These are phyloP conservation scores for Euclidia mi DNA, from an alignment of 2,888 invertebrate species.

Conservation along the genomic window DNA sequence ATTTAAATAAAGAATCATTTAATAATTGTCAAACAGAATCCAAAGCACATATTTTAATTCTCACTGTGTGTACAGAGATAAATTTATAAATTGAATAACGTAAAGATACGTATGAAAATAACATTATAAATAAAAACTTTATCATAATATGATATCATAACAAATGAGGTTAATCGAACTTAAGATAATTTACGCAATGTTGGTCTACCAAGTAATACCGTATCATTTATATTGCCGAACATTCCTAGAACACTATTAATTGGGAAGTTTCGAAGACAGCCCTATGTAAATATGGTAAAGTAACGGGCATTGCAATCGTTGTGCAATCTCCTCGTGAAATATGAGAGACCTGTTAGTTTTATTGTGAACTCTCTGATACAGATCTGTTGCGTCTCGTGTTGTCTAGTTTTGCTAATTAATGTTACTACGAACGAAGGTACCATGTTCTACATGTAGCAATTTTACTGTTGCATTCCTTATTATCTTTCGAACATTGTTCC, in stretches of 20 bases:
- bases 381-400: slow-evolving; percentile 64
- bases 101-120: too few relatives aligned
- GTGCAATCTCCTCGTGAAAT: slow-evolving; percentile 61
- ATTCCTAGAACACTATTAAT: too few relatives aligned
- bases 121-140: too few relatives aligned
- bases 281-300: slow-evolving; percentile 59
- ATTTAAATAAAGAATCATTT: too few relatives aligned
- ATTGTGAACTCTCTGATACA: slow-evolving; percentile 68
- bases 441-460: slow-evolving; percentile 26
- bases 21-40: too few relatives aligned
- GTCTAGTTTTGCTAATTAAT: slow-evolving; percentile 73
- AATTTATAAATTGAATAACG: too few relatives aligned
- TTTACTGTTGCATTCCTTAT: slow-evolving; percentile 35
- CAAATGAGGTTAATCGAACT: too few relatives aligned
- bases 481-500: slow-evolving; percentile 15
- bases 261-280: slow-evolving; percentile 27
- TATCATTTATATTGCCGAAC: slow-evolving; percentile 2
- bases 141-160: too few relatives aligned
- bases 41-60: too few relatives aligned
- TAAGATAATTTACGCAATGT: too few relatives aligned
- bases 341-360: slow-evolving; percentile 67
- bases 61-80: too few relatives aligned
- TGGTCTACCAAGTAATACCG: too few relatives aligned
- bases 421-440: slow-evolving; percentile 51
- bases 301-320: slow-evolving; percentile 58